Evolutionary conservation across 2,113 vertebrate species (phyloP).

Genomic region (Candoia aspera): DNA sequence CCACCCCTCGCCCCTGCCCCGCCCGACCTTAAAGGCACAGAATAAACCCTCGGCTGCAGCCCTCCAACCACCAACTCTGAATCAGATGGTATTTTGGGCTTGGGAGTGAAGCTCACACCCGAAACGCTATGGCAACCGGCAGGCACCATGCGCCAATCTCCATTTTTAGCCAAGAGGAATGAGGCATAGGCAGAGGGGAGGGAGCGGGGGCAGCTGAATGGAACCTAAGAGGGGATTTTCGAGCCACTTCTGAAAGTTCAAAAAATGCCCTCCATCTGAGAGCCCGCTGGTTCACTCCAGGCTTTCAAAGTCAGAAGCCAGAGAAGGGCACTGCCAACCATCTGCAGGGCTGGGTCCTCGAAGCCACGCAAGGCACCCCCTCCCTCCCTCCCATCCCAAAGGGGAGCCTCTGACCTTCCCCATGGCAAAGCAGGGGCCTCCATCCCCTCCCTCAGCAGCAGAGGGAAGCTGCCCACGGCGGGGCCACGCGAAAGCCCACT

Average conservation of each 20-base stretch:
- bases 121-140: background rate
- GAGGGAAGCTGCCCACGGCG: background rate
- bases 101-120: constrained; percentile 25
- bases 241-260: constrained; percentile 13
- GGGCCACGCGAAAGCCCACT: too few species aligned
- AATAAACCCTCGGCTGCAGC: background rate
- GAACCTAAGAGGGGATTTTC: background rate
- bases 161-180: rapidly evolving
- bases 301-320: background rate
- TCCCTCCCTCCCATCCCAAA: background rate
- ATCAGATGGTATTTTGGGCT: constrained; percentile 40
- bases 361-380: background rate
- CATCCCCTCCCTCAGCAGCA: background rate
- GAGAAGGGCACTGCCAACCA: background rate
- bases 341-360: background rate
- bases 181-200: background rate
- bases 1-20: background rate
- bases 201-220: background rate
- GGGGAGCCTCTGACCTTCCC: too few species aligned
- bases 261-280: background rate
- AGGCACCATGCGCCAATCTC: background rate
- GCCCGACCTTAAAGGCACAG: background rate
- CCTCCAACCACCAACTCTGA: constrained; percentile 30
- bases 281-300: background rate
- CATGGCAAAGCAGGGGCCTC: too few species aligned